phyloP scores from a whole-genome alignment of 1,140 invertebrate genomes.

The Delia radicum region DNA sequence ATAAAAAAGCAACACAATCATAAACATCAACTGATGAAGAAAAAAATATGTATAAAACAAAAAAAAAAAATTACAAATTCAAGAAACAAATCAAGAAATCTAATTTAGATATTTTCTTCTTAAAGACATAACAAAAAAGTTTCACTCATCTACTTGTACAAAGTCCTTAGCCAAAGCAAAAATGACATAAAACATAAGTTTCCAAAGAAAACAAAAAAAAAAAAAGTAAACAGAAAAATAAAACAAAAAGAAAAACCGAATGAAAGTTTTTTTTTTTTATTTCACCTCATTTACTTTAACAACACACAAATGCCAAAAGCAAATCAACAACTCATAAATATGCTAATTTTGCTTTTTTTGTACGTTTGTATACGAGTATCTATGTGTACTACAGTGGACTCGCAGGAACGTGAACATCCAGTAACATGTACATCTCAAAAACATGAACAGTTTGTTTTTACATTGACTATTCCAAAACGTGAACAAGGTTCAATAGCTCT shows the following conservation, averaged over 20 bases:
- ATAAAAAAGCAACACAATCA: background rate
- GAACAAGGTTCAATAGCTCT: no score
- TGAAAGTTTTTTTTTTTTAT: constrained; percentile 27
- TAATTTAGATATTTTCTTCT: constrained; percentile 8
- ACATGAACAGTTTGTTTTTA: no score
- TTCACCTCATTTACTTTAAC: constrained; percentile 34
- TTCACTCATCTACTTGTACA: background rate
- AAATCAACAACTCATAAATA: constrained; percentile 48
- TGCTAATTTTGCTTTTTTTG: constrained; percentile 39
- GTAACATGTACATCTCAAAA: no score
- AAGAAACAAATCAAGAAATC: constrained; percentile 23
- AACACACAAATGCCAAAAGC: constrained; percentile 29
- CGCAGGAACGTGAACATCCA: no score
- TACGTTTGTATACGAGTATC: no score
- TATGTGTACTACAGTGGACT: no score
- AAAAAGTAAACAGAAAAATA: background rate
- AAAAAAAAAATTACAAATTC: constrained; percentile 10
- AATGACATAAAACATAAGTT: constrained; percentile 1
- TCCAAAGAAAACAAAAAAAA: constrained; percentile 8
- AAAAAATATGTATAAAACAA: background rate
- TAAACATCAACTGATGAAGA: background rate
- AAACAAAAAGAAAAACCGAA: background rate
- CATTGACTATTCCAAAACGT: no score
- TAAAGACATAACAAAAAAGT: background rate
- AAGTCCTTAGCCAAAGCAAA: background rate